Conservation (phyloP, 1,140 invertebrate genomes). For the Drosophila tsacasi region DNA sequence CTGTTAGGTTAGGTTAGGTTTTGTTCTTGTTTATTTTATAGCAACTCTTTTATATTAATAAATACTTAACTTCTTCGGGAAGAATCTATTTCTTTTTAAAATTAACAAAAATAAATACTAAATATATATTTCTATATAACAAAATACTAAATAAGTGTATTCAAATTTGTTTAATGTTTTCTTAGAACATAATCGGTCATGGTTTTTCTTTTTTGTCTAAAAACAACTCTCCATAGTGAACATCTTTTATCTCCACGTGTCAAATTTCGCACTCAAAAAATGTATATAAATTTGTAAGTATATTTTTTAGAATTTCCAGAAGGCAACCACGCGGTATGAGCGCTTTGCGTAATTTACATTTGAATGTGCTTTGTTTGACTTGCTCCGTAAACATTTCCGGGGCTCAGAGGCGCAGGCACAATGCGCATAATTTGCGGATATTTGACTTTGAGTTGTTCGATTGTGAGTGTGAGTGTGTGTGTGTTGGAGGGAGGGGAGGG, state of each 20-base stretch:
- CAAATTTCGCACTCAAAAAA: slow-evolving; percentile 13
- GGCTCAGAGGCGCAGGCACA: slow-evolving; percentile 34
- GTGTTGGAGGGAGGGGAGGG: neutral
- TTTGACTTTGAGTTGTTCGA: slow-evolving; percentile 56
- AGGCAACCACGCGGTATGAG: slow-evolving; percentile 5
- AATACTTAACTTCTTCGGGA: neutral
- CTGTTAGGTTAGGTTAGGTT: no score
- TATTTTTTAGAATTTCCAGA: slow-evolving; percentile 25
- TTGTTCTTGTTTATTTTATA: neutral
- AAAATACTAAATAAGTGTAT: neutral
- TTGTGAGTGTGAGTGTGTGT: slow-evolving; percentile 6
- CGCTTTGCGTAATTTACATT: slow-evolving; percentile 68
- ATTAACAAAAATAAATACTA: no score
- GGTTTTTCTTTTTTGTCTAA: neutral
- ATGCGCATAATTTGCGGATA: slow-evolving; percentile 68
- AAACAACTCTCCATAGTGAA: neutral
- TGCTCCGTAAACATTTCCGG: slow-evolving; percentile 50
- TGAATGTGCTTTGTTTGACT: slow-evolving; percentile 76
- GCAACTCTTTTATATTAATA: neutral
- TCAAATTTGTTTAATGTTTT: neutral
- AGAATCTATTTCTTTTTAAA: neutral
- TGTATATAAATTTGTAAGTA: neutral
- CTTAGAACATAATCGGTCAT: neutral
- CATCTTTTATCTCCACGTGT: neutral
- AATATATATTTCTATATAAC: neutral